Conservation (phyloP, 1,140 invertebrate species). For the Temnothorax nylanderi region DNA sequence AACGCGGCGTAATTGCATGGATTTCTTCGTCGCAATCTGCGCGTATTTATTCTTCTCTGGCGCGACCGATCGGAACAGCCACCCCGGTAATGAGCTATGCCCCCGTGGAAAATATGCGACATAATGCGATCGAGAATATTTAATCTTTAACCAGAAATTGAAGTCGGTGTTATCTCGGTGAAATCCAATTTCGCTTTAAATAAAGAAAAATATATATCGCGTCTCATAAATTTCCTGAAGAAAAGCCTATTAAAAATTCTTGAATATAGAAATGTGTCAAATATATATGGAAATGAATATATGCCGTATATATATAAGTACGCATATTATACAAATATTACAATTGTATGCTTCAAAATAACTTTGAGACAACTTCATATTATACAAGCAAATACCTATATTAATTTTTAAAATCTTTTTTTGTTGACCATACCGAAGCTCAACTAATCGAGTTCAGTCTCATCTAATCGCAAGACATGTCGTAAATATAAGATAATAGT, state of each 20-base stretch:
- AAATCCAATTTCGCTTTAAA: slow-evolving; percentile 15
- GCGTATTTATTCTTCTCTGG: slow-evolving; percentile 47
- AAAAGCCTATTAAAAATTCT: not conserved
- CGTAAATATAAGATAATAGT: not conserved
- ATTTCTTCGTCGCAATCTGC: slow-evolving; percentile 57
- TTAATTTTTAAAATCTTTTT: not conserved
- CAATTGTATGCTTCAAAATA: not conserved
- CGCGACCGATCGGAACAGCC: not conserved
- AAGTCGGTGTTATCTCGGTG: slow-evolving; percentile 10
- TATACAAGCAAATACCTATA: not conserved
- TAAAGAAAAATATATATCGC: not conserved
- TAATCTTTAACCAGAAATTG: slow-evolving; percentile 29
- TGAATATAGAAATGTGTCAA: not conserved
- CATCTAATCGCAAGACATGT: not conserved
- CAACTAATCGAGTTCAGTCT: not conserved
- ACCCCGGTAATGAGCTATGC: slow-evolving; percentile 2
- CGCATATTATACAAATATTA: not conserved
- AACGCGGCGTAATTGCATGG: slow-evolving; percentile 57
- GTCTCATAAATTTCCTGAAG: not conserved
- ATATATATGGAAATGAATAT: slow-evolving; percentile 4
- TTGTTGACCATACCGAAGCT: not conserved
- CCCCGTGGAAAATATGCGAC: not conserved
- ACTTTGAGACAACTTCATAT: not conserved
- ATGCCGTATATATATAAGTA: not conserved
- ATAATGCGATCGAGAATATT: slow-evolving; percentile 36